phyloP scores from a whole-genome alignment of 2,888 invertebrate genomes.

The Ophion costatus region DNA sequence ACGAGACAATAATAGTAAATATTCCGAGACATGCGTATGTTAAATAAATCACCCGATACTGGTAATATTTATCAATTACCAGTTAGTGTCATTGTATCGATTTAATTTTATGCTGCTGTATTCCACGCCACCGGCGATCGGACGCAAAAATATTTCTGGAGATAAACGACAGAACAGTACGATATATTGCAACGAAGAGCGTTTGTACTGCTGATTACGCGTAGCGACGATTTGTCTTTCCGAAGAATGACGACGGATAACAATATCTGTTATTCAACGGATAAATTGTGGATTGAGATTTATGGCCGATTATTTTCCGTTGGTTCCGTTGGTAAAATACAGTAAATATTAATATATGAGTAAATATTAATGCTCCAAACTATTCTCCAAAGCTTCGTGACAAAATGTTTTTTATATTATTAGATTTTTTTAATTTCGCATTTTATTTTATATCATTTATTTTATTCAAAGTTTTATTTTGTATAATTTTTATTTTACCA shows the following conservation, averaged over 20 bases:
- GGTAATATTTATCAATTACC: conserved; percentile 28
- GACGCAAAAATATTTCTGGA: not conserved
- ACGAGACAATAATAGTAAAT: conserved; percentile 28
- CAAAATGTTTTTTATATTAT: not conserved
- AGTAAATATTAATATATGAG: no score
- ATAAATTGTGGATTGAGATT: not conserved
- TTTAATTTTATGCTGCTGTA: conserved; percentile 17
- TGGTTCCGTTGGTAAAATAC: no score
- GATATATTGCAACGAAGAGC: not conserved
- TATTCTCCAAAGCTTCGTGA: not conserved
- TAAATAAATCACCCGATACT: conserved; percentile 31
- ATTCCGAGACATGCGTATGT: conserved; percentile 14
- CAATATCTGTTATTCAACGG: not conserved
- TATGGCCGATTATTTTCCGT: not conserved
- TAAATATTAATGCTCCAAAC: not conserved
- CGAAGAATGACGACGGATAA: not conserved
- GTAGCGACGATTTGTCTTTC: not conserved
- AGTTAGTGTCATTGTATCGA: conserved; percentile 18
- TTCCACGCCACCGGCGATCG: not conserved
- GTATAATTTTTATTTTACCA: no score
- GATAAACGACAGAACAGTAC: not conserved
- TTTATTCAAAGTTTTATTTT: no score
- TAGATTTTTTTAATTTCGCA: not conserved
- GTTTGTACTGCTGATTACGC: not conserved
- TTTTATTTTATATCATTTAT: no score